phyloP scores from a whole-genome alignment of 2,797 vertebrate genomes.

The Ambastaia sidthimunki region DNA sequence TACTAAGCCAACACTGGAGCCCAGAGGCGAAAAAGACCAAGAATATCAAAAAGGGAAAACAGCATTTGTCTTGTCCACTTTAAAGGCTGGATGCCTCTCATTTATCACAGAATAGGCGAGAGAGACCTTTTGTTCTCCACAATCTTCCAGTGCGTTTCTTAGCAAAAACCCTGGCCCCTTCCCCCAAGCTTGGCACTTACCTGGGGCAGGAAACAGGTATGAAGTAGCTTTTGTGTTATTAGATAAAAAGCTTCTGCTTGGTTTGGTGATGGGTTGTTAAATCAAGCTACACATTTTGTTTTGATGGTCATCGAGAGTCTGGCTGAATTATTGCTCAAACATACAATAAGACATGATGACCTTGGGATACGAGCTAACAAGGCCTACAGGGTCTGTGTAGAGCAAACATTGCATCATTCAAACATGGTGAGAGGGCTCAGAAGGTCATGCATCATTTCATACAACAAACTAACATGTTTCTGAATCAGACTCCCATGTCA shows the following conservation, averaged over 20 bases:
- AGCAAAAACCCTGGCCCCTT: neutral
- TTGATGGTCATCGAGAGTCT: neutral
- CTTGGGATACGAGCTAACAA: slow-evolving; percentile 17
- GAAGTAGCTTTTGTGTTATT: neutral
- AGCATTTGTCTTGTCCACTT: slow-evolving; percentile 69
- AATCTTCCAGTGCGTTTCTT: neutral
- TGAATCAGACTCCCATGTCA: slow-evolving; percentile 21
- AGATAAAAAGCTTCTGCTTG: neutral
- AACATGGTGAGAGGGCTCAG: neutral
- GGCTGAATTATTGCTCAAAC: neutral
- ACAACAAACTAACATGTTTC: slow-evolving; percentile 5
- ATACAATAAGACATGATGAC: slow-evolving; percentile 16
- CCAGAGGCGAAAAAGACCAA: slow-evolving; percentile 62
- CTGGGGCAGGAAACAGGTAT: neutral
- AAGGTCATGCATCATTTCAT: neutral
- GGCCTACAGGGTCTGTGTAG: slow-evolving; percentile 2
- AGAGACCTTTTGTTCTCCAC: neutral
- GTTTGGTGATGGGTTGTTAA: slow-evolving; percentile 4
- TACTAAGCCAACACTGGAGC: slow-evolving; percentile 54
- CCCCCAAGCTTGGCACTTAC: neutral
- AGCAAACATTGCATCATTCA: slow-evolving; percentile 12
- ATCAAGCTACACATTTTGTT: neutral
- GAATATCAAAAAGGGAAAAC: slow-evolving; percentile 65
- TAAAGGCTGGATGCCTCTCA: slow-evolving; percentile 64
- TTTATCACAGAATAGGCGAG: slow-evolving; percentile 35